These are phyloP conservation scores for Leucoraja erinaceus DNA, from an alignment of 2,113 vertebrate genomes.

Conservation along the genomic window DNA sequence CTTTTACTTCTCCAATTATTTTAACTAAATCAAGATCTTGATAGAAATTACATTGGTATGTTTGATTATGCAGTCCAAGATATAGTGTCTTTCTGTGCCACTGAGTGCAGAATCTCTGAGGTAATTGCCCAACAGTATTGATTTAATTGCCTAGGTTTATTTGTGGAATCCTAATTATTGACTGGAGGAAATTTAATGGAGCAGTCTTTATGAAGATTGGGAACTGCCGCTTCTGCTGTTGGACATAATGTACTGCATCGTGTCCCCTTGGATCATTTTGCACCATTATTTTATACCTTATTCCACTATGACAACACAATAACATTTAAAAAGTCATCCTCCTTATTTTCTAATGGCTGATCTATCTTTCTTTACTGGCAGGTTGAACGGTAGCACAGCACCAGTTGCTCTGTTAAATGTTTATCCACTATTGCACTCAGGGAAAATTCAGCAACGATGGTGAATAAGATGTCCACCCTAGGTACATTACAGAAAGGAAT, in stretches of 20 bases:
- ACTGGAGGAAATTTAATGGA: slow-evolving; percentile 98
- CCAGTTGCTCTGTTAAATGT: slow-evolving; percentile 58
- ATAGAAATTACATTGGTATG: slow-evolving; percentile 55
- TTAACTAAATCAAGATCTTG: slow-evolving; percentile 42
- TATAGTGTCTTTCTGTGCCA: slow-evolving; percentile 84
- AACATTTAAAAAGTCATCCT: slow-evolving; percentile 70
- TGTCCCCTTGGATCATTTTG: slow-evolving; percentile 84
- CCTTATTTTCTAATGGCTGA: slow-evolving; percentile 67
- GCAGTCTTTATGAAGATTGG: slow-evolving; percentile 88
- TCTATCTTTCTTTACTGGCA: slow-evolving; percentile 58
- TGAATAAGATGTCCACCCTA: slow-evolving; percentile 43
- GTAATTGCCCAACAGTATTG: slow-evolving; percentile 81
- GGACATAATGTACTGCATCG: slow-evolving; percentile 77
- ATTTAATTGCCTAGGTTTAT: slow-evolving; percentile 99
- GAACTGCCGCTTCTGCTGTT: slow-evolving; percentile 79
- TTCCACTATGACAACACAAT: slow-evolving; percentile 68
- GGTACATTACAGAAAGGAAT: slow-evolving; percentile 38
- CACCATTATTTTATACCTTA: slow-evolving; percentile 87
- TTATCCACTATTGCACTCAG: slow-evolving; percentile 53
- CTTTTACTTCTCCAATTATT: slow-evolving; percentile 43
- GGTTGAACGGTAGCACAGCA: slow-evolving; percentile 55
- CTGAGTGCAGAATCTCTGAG: slow-evolving; percentile 69
- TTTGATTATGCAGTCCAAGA: slow-evolving; percentile 76
- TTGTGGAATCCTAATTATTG: slow-evolving; percentile 98
- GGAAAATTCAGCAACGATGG: slow-evolving; percentile 51